phyloP scores from a whole-genome alignment of 2,113 vertebrate genomes.

The Terrapene triunguis region DNA sequence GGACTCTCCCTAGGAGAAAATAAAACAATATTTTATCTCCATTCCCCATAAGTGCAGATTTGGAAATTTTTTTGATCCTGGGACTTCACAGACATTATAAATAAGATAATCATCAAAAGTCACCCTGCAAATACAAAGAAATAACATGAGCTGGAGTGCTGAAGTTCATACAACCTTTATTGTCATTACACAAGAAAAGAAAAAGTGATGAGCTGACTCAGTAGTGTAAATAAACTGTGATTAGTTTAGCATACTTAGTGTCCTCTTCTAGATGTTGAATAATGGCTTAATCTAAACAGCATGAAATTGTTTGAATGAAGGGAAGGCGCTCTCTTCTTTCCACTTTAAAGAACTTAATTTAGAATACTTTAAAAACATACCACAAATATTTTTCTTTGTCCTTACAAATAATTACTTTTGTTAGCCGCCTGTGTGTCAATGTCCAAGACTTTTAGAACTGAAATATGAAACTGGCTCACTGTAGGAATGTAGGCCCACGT shows the following conservation, averaged over 20 bases:
- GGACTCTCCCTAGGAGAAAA: background rate
- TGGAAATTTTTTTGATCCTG: background rate
- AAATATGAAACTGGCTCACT: background rate
- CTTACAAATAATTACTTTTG: background rate
- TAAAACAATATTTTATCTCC: conserved; percentile 31
- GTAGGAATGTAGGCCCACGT: background rate
- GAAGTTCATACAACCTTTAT: background rate
- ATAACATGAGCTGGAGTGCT: background rate
- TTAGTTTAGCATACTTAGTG: background rate
- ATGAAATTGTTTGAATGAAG: conserved; percentile 8
- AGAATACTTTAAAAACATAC: background rate
- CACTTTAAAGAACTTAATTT: background rate
- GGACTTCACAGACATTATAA: background rate
- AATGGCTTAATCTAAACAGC: background rate
- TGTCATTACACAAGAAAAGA: background rate
- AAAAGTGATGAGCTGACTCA: background rate
- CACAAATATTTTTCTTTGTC: background rate
- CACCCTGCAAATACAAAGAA: background rate
- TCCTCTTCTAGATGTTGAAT: background rate
- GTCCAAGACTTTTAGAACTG: background rate
- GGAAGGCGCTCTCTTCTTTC: background rate
- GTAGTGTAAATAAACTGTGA: background rate
- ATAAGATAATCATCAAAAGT: background rate
- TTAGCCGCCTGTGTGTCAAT: background rate
- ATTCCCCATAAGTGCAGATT: background rate